These are phyloP conservation scores for Hemistola chrysoprasaria DNA, from an alignment of 2,888 invertebrate species.

Conservation along the genomic window DNA sequence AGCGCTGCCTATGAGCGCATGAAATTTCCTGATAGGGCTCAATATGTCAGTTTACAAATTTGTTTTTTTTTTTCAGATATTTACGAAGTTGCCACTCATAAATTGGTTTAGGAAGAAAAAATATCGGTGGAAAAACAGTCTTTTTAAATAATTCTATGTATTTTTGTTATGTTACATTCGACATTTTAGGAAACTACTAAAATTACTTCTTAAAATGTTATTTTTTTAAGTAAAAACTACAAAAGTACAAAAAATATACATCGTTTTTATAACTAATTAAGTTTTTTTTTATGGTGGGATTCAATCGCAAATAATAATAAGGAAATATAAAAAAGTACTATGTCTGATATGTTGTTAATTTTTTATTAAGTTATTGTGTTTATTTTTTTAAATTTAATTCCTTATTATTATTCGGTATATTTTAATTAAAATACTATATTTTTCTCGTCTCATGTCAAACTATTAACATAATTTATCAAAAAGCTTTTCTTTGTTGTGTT, in stretches of 20 bases:
- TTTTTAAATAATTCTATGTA: slow-evolving; percentile 26
- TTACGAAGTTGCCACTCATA: slow-evolving; percentile 11
- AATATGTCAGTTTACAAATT: no score
- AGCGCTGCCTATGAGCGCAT: no score
- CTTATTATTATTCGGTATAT: slow-evolving; percentile 10
- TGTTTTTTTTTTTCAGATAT: no score
- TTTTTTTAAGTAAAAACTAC: slow-evolving; percentile 12
- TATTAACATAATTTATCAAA: slow-evolving; percentile 4
- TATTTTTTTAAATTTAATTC: slow-evolving; percentile 7
- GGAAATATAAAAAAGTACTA: slow-evolving; percentile 6
- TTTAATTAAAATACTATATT: not conserved
- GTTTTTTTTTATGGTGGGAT: slow-evolving; percentile 19
- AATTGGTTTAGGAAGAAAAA: slow-evolving; percentile 3
- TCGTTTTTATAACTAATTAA: slow-evolving; percentile 7
- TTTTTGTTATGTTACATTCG: no score
- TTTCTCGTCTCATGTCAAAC: not conserved
- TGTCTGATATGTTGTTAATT: not conserved
- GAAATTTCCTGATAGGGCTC: no score
- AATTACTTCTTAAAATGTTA: no score
- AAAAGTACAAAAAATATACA: slow-evolving; percentile 23
- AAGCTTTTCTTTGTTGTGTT: no score
- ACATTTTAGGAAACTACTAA: no score
- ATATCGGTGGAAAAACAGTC: slow-evolving; percentile 43
- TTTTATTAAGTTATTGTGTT: not conserved
- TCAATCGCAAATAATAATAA: slow-evolving; percentile 16